These are phyloP conservation scores for Callaeas wilsoni DNA, from an alignment of 2,113 vertebrate genomes.

Conservation along the genomic window DNA sequence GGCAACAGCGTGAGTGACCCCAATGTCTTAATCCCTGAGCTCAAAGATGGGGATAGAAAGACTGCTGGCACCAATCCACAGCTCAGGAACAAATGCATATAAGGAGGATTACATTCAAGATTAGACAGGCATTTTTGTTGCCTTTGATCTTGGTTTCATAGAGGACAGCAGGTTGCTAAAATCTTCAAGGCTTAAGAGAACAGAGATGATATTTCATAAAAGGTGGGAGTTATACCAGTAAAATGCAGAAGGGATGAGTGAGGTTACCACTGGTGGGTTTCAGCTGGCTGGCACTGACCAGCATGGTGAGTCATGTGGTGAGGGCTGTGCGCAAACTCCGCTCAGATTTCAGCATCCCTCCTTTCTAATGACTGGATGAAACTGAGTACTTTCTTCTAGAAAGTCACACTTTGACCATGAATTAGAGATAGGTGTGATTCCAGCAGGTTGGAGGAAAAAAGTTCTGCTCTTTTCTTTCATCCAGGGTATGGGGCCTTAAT, in stretches of 20 bases:
- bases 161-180: constrained; percentile 1
- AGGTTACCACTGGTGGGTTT: neutral
- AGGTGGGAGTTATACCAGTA: neutral
- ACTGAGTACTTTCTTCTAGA: neutral
- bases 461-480: neutral
- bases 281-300: neutral
- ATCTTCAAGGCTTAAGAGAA: neutral
- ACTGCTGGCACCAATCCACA: neutral
- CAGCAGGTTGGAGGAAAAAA: neutral
- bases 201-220: neutral
- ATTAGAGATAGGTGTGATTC: neutral
- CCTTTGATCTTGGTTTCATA: constrained; percentile 28
- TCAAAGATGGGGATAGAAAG: neutral
- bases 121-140: neutral
- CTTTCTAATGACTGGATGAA: neutral
- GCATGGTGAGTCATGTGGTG: accelerated
- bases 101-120: constrained; percentile 8
- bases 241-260: neutral
- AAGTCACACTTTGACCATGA: neutral
- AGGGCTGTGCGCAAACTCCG: neutral
- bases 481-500: neutral
- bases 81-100: neutral
- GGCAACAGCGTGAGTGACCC: neutral
- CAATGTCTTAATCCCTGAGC: neutral
- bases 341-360: neutral